A percentile compares a stretch with the other conserved stretches of the same genome.
These are phyloP conservation scores for Drosophila seguyi DNA, from an alignment of 1,140 invertebrate species.

Conservation along the genomic window DNA sequence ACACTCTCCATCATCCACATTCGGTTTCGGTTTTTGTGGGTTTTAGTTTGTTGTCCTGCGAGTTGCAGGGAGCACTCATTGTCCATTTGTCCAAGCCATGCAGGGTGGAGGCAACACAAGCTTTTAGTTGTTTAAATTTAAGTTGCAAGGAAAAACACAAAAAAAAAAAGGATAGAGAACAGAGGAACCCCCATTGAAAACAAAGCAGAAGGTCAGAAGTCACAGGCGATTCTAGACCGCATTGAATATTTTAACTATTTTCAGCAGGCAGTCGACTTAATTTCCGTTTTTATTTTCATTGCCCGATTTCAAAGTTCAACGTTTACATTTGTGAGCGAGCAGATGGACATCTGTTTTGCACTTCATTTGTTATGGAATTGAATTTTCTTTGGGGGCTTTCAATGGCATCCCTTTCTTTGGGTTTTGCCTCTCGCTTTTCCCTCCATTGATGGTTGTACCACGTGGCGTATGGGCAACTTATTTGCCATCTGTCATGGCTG, in stretches of 20 bases:
- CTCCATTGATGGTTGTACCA: constrained; percentile 16
- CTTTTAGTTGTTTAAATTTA: constrained; percentile 81
- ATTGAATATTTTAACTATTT: constrained; percentile 42
- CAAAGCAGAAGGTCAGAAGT: constrained; percentile 34
- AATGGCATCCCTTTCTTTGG: constrained; percentile 8
- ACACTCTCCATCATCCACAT: constrained; percentile 69
- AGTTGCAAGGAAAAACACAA: constrained; percentile 35
- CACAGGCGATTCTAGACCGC: constrained; percentile 28
- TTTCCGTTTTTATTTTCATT: constrained; percentile 66
- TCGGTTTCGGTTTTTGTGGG: constrained; percentile 53
- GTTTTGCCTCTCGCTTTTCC: background rate
- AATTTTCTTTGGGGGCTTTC: constrained; percentile 62
- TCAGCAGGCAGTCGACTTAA: constrained; percentile 54
- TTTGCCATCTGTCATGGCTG: constrained; percentile 69
- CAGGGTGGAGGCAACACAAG: constrained; percentile 11
- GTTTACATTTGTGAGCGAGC: constrained; percentile 24
- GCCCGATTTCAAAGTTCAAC: constrained; percentile 18
- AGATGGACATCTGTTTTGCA: constrained; percentile 77
- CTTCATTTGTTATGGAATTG: constrained; percentile 79
- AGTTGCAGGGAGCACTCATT: constrained; percentile 46
- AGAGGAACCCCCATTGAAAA: background rate
- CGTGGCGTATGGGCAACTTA: constrained; percentile 66
- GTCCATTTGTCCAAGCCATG: constrained; percentile 27
- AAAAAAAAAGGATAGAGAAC: background rate
- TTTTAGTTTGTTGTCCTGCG: constrained; percentile 42